A percentile compares a stretch with the other conserved stretches of the same genome.
Evolutionary conservation across 2,113 vertebrate genomes (phyloP).

Genomic region (Desmodus rotundus): DNA sequence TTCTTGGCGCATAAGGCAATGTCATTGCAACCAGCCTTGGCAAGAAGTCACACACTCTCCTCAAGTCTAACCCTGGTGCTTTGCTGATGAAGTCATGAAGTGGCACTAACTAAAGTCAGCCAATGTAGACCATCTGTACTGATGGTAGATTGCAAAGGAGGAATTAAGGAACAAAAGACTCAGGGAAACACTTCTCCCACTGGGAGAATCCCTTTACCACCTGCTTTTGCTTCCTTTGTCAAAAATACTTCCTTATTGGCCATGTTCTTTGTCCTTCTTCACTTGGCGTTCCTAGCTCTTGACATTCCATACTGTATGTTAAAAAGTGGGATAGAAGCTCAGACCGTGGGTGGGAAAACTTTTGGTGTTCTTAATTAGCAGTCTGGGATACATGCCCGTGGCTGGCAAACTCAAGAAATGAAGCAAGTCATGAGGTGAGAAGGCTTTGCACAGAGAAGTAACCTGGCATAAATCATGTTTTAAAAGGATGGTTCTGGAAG

Average conservation of each 20-base stretch:
- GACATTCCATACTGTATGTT: background rate
- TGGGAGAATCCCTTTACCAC: background rate
- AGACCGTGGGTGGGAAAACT: background rate
- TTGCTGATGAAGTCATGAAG: background rate
- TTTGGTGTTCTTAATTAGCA: background rate
- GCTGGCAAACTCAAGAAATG: background rate
- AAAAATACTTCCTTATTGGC: background rate
- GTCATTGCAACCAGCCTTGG: background rate
- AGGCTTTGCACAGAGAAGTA: background rate
- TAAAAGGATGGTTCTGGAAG: background rate
- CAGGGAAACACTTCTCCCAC: too few species aligned
- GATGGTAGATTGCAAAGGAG: background rate
- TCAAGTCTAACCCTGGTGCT: background rate
- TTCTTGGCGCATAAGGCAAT: background rate
- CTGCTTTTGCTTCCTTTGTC: background rate
- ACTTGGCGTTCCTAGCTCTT: background rate
- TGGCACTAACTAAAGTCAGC: background rate
- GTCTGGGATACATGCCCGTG: background rate
- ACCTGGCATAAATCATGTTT: background rate
- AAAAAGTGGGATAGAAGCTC: background rate
- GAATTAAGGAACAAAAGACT: background rate
- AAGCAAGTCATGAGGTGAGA: background rate
- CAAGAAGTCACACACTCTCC: background rate
- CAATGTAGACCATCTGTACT: background rate
- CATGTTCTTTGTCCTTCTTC: background rate